Base-by-base conservation (phyloP, 2,888 invertebrate genomes). In the Nymphalis c-album region DNA sequence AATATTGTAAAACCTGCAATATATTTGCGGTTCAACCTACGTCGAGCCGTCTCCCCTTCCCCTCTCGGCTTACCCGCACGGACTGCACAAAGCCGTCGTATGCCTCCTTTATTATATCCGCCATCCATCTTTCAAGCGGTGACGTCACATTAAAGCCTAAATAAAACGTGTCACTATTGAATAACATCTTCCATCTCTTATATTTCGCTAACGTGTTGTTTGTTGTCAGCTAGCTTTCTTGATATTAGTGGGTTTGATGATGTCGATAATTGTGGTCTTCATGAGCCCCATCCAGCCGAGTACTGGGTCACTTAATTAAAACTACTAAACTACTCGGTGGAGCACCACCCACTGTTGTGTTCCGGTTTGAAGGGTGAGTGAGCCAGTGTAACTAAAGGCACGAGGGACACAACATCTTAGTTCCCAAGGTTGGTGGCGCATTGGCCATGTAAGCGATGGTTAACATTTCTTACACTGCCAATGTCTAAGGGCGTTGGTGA, bases 131-230 rank as follows among this genome's bases (percentile, higher is more conserved):
- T 81, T 8, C 35, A n/a, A 57, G 77, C 79, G 72, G 77, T 79
- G 81, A 79, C 79, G 79, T 81, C 79, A 81, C 80, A 80, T 81
- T 81, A 81, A 80, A 77, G 77, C 78, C 75, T 78, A 80, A 83
- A 82, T 83, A 82, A 80, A 83, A 78, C 40, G 57, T 57, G 57
- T 57, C 57, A 57, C 57, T 40, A 26, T 18, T 18, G 57, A 57
- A 57, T 40, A 57, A 57, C 40, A 18, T 18, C 40, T 26, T 35
- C 57, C n/a, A 40, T 57, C 57, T 57, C 18, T 40, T 57, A 57
- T 40, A 18, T 5, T 57, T 40, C 53, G 53, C n/a, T 57, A 40
- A 40, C 57, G 57, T 18, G 20, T 40, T 40, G 40, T 40, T 57
- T 18, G 13, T 40, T 13, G 18, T 31, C 31, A 55, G 26, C 31